phyloP scores from a whole-genome alignment of 30 jellyfish, hydroid and myxozoan species.

The Sanderia malayensis region DNA sequence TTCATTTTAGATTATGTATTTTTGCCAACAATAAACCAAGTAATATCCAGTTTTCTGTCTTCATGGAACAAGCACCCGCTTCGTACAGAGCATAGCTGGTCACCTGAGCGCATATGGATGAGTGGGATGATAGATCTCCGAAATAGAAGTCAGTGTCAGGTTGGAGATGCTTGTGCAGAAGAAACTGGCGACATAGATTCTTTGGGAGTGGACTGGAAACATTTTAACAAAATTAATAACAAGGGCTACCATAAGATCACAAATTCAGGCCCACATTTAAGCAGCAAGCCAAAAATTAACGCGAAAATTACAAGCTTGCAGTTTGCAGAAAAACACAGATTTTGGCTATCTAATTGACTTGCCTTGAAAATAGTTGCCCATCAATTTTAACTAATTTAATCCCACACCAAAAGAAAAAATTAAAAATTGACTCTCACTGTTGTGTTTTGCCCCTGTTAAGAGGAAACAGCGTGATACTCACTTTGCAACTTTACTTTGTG shows the following conservation, averaged over 20 bases:
- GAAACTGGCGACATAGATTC: slow-evolving; percentile 9
- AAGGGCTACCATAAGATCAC: slow-evolving; percentile 2
- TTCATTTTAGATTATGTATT: slow-evolving; percentile 7
- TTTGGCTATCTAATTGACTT: too few species aligned
- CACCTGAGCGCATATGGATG: slow-evolving; percentile 24
- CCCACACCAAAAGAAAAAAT: too few species aligned
- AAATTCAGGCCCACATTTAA: not conserved
- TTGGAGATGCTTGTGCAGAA: slow-evolving; percentile 7
- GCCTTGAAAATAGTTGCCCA: too few species aligned
- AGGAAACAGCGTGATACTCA: too few species aligned
- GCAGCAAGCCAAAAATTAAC: not conserved
- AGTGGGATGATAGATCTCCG: slow-evolving; percentile 36
- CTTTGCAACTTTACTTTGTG: too few species aligned
- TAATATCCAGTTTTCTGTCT: not conserved
- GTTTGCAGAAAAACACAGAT: too few species aligned
- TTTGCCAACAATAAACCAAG: slow-evolving; percentile 16
- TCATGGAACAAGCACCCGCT: slow-evolving; percentile 30
- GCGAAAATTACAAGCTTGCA: not conserved
- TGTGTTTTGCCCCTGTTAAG: too few species aligned
- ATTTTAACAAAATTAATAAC: not conserved
- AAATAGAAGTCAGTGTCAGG: slow-evolving; percentile 13
- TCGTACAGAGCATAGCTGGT: slow-evolving; percentile 29
- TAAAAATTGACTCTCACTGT: too few species aligned
- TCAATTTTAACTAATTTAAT: too few species aligned
- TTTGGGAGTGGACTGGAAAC: slow-evolving; percentile 8